phyloP scores from a whole-genome alignment of 2,888 invertebrate genomes.

The Willowsia nigromaculata region DNA sequence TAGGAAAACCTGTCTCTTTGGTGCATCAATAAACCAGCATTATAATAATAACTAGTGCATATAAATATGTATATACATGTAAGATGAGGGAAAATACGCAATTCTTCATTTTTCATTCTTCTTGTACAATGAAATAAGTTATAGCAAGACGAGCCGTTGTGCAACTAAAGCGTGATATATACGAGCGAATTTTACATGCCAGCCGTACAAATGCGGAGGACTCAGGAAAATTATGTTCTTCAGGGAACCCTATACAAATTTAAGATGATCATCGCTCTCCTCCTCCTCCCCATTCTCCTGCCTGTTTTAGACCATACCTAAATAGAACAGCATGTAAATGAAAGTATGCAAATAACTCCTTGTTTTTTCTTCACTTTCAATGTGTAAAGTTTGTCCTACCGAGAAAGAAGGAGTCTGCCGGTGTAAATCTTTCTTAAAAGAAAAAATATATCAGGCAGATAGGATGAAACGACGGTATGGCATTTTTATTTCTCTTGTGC shows the following conservation, averaged over 20 bases:
- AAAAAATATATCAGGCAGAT: neutral
- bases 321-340: conserved; percentile 44
- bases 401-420: neutral
- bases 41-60: neutral
- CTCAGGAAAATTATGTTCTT: conserved; percentile 33
- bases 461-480: neutral
- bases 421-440: neutral
- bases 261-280: conserved; percentile 45
- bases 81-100: neutral
- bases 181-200: conserved; percentile 28
- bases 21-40: neutral
- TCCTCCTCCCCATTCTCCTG: neutral
- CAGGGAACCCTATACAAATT: conserved; percentile 38
- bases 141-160: neutral
- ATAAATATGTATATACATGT: neutral
- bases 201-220: conserved; percentile 8
- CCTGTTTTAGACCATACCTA: neutral
- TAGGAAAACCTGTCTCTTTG: neutral
- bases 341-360: conserved; percentile 43
- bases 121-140: conserved; percentile 36
- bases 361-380: conserved; percentile 38
- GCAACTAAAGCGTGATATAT: conserved; percentile 43
- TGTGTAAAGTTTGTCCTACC: conserved; percentile 4
- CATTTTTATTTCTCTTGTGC: neutral
- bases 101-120: conserved; percentile 1